Conservation (phyloP, 2,797 vertebrate species). For the Molossus molossus region DNA sequence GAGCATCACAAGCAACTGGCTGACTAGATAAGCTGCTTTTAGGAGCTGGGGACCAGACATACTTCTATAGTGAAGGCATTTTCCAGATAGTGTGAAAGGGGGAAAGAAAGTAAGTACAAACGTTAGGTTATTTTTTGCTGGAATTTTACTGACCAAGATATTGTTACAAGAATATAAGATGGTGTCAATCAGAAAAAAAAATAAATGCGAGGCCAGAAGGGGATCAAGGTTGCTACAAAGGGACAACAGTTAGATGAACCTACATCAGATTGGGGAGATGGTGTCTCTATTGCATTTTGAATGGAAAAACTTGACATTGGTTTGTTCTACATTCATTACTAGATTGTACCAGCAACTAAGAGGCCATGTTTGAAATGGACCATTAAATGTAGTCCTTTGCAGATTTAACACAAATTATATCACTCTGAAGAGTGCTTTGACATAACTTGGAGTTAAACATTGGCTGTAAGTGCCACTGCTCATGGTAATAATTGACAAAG, state of each 20-base stretch:
- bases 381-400: slow-evolving; percentile 86
- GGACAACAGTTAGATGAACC: neutral
- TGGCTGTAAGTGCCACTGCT: slow-evolving; percentile 83
- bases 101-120: neutral
- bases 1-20: neutral
- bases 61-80: neutral
- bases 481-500: slow-evolving; percentile 90
- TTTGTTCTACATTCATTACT: slow-evolving; percentile 88
- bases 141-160: neutral
- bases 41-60: neutral
- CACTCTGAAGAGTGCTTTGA: slow-evolving; percentile 88
- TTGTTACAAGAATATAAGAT: neutral
- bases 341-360: slow-evolving; percentile 86
- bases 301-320: slow-evolving; percentile 75
- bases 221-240: neutral
- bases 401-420: slow-evolving; percentile 89
- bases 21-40: neutral
- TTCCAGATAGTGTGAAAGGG: neutral
- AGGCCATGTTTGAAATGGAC: slow-evolving; percentile 83
- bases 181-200: neutral
- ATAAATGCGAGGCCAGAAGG: neutral
- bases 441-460: slow-evolving; percentile 89
- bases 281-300: slow-evolving; percentile 14
- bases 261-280: neutral
- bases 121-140: neutral